A percentile compares a stretch with the other conserved stretches of the same genome.
These are phyloP conservation scores for Periophthalmodon schlosseri DNA, from an alignment of 2,113 vertebrate genomes.

Conservation along the genomic window DNA sequence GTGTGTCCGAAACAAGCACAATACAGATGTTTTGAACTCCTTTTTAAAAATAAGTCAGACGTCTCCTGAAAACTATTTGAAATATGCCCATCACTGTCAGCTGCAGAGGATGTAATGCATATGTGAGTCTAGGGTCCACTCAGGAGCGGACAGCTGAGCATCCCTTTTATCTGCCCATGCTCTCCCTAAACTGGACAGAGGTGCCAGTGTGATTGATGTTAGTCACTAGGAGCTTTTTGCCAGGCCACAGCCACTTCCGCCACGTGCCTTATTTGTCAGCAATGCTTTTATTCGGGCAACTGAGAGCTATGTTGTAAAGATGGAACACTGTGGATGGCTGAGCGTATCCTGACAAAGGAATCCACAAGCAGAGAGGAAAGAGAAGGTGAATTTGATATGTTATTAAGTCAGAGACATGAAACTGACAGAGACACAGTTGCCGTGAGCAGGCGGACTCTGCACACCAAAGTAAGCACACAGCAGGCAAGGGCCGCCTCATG, in stretches of 20 bases:
- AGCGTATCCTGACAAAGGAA: conserved; percentile 16
- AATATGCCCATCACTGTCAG: conserved; percentile 17
- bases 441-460: conserved; percentile 85
- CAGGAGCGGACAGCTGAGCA: conserved; percentile 51
- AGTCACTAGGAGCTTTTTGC: conserved; percentile 58
- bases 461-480: conserved; percentile 94
- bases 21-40: conserved; percentile 11
- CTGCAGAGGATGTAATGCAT: conserved; percentile 20
- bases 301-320: conserved; percentile 38
- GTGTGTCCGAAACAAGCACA: neutral
- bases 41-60: conserved; percentile 5
- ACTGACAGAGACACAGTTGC: conserved; percentile 72
- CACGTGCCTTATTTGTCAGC: conserved; percentile 62
- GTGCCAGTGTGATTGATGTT: conserved; percentile 73
- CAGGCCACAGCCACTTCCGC: conserved; percentile 63
- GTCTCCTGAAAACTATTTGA: conserved; percentile 8
- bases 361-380: conserved; percentile 54
- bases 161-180: conserved; percentile 36
- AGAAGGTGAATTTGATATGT: conserved; percentile 31
- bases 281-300: conserved; percentile 65
- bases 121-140: conserved; percentile 31
- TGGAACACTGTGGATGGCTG: conserved; percentile 34
- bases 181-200: conserved; percentile 45
- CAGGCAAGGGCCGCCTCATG: conserved; percentile 85
- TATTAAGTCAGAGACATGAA: conserved; percentile 15